Base-by-base conservation (phyloP, 2,797 vertebrate genomes). In the Semaprochilodus insignis region DNA sequence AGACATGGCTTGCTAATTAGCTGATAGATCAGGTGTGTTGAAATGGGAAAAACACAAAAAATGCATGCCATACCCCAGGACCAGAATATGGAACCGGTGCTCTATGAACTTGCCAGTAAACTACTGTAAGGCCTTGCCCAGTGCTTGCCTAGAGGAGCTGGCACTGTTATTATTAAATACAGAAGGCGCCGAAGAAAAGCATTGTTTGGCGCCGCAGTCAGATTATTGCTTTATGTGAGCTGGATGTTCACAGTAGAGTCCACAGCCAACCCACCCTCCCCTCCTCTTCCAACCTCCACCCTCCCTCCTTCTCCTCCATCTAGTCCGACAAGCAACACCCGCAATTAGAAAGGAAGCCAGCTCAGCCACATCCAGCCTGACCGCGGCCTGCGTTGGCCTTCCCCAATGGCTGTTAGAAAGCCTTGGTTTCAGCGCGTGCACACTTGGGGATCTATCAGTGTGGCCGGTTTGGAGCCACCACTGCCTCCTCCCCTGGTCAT, bases 301-400 rank as follows among this genome's bases (percentile, higher is more conserved):
- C 83, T 76, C 85, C 59, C 55, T 55, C 65, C 25, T 69, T 82
- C 74, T 80, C 67, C 60, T 87, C 69, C 79, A 83, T 88, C 88
- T 86, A 93, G 91, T 93, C 90, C 91, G 91, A 93, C 93, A 93
- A 93, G 92, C 92, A 93, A 94, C 91, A 94, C 93, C 93, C 92
- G 91, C 92, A 95, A 94, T 95, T 93, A 95, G 88, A 90, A 93
- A 94, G 94, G 93, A 95, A 94, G 92, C 92, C 90, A 93, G 91
- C 88, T 88, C 90, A 91, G 93, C 94, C 93, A 95, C 94, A 93
- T 95, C 94, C 93, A 92, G 90, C 91, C 92, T 93, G 93, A 92
- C 93, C 92, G 89, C 78, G 92, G 89, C 91, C 91, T 92, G 69
- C 75, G 65, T 74, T 80, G 80, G 82, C 66, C 76, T 51, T 78